These are phyloP conservation scores for Chironomus tentans DNA, from an alignment of 2,888 invertebrate species.

Conservation along the genomic window DNA sequence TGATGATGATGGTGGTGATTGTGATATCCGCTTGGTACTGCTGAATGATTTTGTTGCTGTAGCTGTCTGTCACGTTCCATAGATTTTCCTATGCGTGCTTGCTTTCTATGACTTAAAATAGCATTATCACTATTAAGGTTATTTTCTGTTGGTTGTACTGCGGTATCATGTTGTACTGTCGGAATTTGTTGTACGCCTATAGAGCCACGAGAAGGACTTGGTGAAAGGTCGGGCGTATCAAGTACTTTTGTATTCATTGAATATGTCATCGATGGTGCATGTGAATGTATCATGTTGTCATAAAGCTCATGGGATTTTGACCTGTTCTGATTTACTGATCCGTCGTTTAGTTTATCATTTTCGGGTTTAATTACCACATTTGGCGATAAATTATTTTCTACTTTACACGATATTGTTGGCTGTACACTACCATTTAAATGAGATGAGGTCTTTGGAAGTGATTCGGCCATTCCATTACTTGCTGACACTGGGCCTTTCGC, in stretches of 20 bases:
- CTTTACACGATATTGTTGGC: slow-evolving; percentile 31
- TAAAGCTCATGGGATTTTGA: slow-evolving; percentile 33
- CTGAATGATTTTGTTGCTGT: slow-evolving; percentile 34
- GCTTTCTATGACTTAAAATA: slow-evolving; percentile 39
- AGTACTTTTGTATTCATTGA: slow-evolving; percentile 30
- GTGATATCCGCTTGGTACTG: slow-evolving; percentile 36
- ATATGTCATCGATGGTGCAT: slow-evolving; percentile 30
- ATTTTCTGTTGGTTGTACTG: slow-evolving; percentile 26
- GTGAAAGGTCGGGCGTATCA: slow-evolving; percentile 32
- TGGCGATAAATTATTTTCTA: slow-evolving; percentile 15
- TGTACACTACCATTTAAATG: slow-evolving; percentile 37
- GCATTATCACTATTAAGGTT: slow-evolving; percentile 12
- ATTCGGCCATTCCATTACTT: slow-evolving; percentile 44
- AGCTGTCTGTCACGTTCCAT: slow-evolving; percentile 52
- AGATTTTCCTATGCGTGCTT: slow-evolving; percentile 51
- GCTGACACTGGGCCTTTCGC: slow-evolving; percentile 43
- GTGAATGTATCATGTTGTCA: slow-evolving; percentile 33
- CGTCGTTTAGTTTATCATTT: background rate
- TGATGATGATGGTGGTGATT: background rate
- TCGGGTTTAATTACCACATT: slow-evolving; percentile 22
- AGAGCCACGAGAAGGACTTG: slow-evolving; percentile 59
- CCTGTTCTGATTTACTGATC: background rate
- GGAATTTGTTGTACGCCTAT: slow-evolving; percentile 57
- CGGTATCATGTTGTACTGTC: slow-evolving; percentile 37
- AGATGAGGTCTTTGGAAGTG: slow-evolving; percentile 42